phyloP scores from a whole-genome alignment of 35 echinoderm and acorn worm genomes.

The Apostichopus parvimensis region DNA sequence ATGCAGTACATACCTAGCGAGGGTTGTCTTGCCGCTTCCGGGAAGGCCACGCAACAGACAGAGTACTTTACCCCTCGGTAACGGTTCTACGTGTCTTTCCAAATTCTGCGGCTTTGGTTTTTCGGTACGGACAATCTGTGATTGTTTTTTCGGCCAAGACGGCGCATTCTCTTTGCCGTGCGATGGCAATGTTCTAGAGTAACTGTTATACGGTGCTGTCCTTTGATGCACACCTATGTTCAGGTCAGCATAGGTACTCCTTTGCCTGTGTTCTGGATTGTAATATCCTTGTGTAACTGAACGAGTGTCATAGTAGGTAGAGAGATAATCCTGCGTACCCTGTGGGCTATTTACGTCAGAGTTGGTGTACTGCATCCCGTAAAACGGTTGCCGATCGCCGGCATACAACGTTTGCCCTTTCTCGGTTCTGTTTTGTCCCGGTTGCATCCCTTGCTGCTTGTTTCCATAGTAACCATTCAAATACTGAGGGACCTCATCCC shows the following conservation, averaged over 20 bases:
- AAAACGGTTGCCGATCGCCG: too few relatives aligned
- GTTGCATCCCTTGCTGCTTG: background rate
- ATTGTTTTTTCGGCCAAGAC: conserved; percentile 12
- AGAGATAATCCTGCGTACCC: background rate
- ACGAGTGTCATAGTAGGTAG: background rate
- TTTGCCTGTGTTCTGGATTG: background rate
- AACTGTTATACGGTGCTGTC: background rate
- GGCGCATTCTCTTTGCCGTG: background rate
- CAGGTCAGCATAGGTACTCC: background rate
- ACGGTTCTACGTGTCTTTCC: conserved; percentile 9
- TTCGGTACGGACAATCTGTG: background rate
- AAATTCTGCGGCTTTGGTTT: background rate
- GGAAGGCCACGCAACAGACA: conserved; percentile 92
- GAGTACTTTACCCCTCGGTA: conserved; percentile 84
- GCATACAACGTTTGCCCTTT: too few relatives aligned
- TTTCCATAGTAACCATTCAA: background rate
- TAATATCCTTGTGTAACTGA: background rate
- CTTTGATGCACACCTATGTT: background rate
- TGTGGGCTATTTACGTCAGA: background rate
- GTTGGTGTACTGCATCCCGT: too few relatives aligned
- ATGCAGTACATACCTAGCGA: conserved; percentile 78
- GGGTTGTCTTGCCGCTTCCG: conserved; percentile 84
- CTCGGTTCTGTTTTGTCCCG: background rate
- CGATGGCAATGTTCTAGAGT: background rate
- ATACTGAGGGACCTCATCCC: background rate